Evolutionary conservation across 1,140 invertebrate species (phyloP), one percentile per base, ranked within the genome.

Genomic region (Brevipalpus yothersi): DNA sequence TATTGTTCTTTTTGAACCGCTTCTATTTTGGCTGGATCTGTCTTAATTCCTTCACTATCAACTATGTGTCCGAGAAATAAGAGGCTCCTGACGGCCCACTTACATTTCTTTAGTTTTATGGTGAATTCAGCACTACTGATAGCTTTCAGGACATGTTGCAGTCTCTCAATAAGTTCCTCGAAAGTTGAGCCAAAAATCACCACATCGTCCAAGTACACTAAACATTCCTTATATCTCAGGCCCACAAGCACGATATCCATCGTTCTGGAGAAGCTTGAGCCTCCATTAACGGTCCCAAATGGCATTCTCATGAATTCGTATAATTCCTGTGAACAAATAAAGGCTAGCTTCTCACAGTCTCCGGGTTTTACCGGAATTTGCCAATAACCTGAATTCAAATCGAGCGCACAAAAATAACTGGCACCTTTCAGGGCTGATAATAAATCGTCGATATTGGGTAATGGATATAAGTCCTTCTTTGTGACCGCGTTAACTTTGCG

Each of bases 381-480:
- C 43, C 43, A 45, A 10, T 45, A 45, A 10, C 43, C 43, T 15
- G 43, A 45, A 17, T 45, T 45, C 4, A 45, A 9, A 0, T 45
- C 43, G 2, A 45, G 12, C 2, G 43, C 4, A 4, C 3, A 15
- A 10, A 45, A 45, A 45, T 45, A 45, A 11, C 15, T 12, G 43
- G 12, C 12, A 3, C 43, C 43, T 10, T 17, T 45, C 0, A 45
- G n/a, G 2, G 43, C 12, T 4, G 43, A 45, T 10, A 45, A 17
- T 15, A 45, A 15, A 17, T 15, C n/a, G 43, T 45, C 43, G 4
- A 77, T 72, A 9, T 66, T 57, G 0, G 73, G 73, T 4, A 78
- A 62, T 63, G 77, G 75, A 66, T 72, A 78, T 49, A 63, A 67
- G 63, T 78, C 73, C 58, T 67, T 65, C 0, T 68, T 66, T 0